These are phyloP conservation scores for Phenacoccus solenopsis DNA, from an alignment of 1,140 invertebrate genomes.

Conservation along the genomic window DNA sequence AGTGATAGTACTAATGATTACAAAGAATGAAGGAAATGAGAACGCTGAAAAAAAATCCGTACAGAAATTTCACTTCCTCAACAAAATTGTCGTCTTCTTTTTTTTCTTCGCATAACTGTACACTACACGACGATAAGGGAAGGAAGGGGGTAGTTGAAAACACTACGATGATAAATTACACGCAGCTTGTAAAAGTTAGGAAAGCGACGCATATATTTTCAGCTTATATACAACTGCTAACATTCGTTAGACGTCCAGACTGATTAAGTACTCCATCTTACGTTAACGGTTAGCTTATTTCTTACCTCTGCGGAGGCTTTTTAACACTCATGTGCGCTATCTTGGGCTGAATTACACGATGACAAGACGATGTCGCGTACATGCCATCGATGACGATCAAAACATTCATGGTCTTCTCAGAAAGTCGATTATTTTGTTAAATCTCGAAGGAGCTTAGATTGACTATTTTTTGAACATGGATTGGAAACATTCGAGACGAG, in stretches of 20 bases:
- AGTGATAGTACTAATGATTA: too few species aligned
- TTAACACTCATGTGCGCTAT: too few species aligned
- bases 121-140: neutral
- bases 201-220: conserved; percentile 1
- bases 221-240: conserved; percentile 1
- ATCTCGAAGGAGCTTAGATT: too few species aligned
- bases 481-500: too few species aligned
- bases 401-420: too few species aligned
- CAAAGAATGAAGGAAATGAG: neutral
- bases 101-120: neutral
- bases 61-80: neutral
- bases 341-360: too few species aligned
- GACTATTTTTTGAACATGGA: too few species aligned
- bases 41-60: too few species aligned
- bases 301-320: neutral
- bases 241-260: neutral
- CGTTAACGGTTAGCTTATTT: too few species aligned
- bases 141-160: neutral
- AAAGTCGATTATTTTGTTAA: too few species aligned
- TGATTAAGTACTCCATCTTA: neutral
- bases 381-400: too few species aligned
- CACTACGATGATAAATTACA: neutral
- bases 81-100: neutral
- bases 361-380: too few species aligned
- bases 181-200: neutral